Conservation (phyloP, 2,888 invertebrate genomes). For the Amphipoea lucens region DNA sequence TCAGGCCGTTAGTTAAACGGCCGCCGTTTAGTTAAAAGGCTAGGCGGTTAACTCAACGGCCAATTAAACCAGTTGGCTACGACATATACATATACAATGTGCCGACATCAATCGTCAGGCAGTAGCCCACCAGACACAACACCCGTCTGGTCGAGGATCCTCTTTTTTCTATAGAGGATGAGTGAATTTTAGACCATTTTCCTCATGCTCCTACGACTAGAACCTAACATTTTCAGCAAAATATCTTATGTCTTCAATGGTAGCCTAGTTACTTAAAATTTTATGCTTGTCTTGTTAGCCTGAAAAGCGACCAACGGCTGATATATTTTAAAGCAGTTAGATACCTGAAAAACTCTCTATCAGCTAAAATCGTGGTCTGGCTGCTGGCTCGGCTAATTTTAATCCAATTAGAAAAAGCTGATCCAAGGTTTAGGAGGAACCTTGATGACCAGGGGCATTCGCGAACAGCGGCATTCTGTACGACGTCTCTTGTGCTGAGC, state of each 20-base stretch:
- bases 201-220: no score
- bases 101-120: no score
- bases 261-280: background rate
- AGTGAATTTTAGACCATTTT: no score
- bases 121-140: no score
- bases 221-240: background rate
- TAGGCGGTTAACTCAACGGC: no score
- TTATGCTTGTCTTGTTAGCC: background rate
- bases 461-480: conserved; percentile 76
- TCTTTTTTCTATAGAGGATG: no score
- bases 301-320: background rate
- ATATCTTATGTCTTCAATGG: background rate
- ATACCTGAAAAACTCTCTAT: conserved; percentile 80
- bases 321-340: no score
- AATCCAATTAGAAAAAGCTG: conserved; percentile 79
- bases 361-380: conserved; percentile 59
- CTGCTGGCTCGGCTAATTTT: conserved; percentile 72
- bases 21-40: no score
- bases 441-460: conserved; percentile 83
- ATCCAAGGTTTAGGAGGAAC: conserved; percentile 77
- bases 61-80: no score
- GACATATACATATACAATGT: no score
- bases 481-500: conserved; percentile 79
- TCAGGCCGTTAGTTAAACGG: no score
- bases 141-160: no score